Percentiles rank a stretch among this genome's conserved stretches.
Conservation (phyloP, 2,797 vertebrate genomes). For the Esox lucius region DNA sequence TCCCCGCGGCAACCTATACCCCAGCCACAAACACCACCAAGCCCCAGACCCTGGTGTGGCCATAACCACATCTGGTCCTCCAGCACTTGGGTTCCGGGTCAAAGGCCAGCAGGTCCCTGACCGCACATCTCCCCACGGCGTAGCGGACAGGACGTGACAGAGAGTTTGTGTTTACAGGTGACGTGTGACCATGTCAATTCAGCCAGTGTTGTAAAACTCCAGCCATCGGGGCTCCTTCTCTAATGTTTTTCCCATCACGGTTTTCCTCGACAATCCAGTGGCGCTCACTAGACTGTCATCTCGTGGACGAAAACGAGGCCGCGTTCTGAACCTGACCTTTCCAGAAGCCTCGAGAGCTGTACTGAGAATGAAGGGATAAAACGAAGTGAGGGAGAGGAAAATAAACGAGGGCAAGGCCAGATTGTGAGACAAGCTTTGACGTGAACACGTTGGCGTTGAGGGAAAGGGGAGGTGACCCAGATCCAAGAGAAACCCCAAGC, state of each 20-base stretch:
- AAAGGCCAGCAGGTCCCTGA: slow-evolving; percentile 24
- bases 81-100: slow-evolving; percentile 28
- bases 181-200: neutral
- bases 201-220: neutral
- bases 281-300: slow-evolving; percentile 21
- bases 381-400: slow-evolving; percentile 4
- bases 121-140: slow-evolving; percentile 11
- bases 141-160: slow-evolving; percentile 26
- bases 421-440: neutral
- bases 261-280: neutral
- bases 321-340: slow-evolving; percentile 42
- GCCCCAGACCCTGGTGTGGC: slow-evolving; percentile 12
- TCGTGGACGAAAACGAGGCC: neutral
- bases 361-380: neutral
- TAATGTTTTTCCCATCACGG: neutral
- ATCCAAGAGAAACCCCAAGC: neutral
- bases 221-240: neutral
- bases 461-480: neutral
- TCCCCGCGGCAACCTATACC: neutral
- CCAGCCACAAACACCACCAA: neutral
- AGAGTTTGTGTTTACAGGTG: slow-evolving; percentile 27
- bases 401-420: slow-evolving; percentile 42
- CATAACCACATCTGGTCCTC: slow-evolving; percentile 13
- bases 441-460: neutral
- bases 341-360: slow-evolving; percentile 21